Evolutionary conservation across 2,888 invertebrate species (phyloP).

Genomic region (Apodemia zela): DNA sequence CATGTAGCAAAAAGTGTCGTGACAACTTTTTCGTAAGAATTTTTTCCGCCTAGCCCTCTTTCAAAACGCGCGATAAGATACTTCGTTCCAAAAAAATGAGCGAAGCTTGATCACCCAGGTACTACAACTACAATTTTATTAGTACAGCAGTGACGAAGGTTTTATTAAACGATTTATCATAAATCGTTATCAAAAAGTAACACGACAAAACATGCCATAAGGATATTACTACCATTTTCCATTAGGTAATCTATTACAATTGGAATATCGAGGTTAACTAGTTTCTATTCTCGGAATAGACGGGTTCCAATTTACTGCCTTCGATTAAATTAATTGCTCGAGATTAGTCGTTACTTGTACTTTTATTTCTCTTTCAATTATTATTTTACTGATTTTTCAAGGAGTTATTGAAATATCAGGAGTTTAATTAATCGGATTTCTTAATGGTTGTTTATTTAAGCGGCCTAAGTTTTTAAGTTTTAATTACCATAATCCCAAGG

Average conservation of each 20-base stretch:
- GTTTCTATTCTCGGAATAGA: neutral
- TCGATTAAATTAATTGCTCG: slow-evolving; percentile 8
- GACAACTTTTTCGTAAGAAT: no score
- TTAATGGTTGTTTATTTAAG: no score
- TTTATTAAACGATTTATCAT: neutral
- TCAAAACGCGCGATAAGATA: no score
- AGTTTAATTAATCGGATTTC: no score
- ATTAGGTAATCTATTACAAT: slow-evolving; percentile 10
- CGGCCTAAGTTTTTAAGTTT: no score
- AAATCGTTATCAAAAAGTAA: neutral
- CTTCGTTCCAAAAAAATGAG: no score
- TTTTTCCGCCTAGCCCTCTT: no score
- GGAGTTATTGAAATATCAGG: neutral
- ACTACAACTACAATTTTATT: neutral
- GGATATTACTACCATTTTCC: slow-evolving; percentile 7
- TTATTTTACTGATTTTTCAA: neutral
- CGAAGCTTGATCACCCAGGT: no score
- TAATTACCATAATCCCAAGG: no score
- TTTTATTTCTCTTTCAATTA: neutral
- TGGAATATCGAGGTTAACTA: slow-evolving; percentile 7
- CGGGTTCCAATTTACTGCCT: slow-evolving; percentile 9
- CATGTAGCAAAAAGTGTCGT: no score
- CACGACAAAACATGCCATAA: slow-evolving; percentile 2
- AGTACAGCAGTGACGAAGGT: neutral
- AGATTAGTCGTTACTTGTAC: neutral